Percentiles rank a stretch among this genome's conserved stretches.
These are phyloP conservation scores for Lacerta agilis DNA, from an alignment of 2,797 vertebrate species.

Conservation along the genomic window DNA sequence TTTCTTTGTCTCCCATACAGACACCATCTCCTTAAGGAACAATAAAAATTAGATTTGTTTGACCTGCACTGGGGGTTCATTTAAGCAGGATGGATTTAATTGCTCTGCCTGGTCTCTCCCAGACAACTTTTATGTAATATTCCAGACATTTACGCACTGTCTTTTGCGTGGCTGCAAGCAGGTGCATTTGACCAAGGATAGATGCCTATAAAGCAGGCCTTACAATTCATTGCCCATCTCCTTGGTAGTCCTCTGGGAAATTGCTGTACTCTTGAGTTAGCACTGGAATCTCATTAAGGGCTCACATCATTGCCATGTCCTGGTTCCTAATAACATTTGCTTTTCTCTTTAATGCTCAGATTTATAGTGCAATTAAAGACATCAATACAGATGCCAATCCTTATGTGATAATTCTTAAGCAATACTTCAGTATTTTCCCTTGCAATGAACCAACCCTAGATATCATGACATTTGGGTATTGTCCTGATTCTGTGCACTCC, in stretches of 20 bases:
- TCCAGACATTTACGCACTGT: conserved; percentile 81
- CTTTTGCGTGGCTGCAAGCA: conserved; percentile 71
- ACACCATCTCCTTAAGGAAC: conserved; percentile 79
- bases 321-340: conserved; percentile 54
- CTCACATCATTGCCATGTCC: conserved; percentile 54
- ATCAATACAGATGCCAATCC: not conserved
- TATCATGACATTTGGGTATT: not conserved
- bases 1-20: conserved; percentile 76
- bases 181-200: conserved; percentile 70
- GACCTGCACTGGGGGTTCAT: conserved; percentile 79
- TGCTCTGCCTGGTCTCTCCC: conserved; percentile 76
- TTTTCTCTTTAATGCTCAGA: conserved; percentile 59
- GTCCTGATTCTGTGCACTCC: not conserved
- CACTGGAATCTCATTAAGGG: conserved; percentile 63
- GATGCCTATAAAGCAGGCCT: conserved; percentile 67
- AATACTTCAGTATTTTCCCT: not conserved
- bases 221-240: conserved; percentile 71
- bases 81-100: conserved; percentile 82
- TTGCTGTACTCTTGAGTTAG: conserved; percentile 58
- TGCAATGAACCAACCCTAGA: not conserved
- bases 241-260: conserved; percentile 67
- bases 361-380: conserved; percentile 54
- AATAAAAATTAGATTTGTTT: conserved; percentile 84
- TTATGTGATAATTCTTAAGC: not conserved
- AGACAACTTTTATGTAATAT: conserved; percentile 83